These are phyloP conservation scores for Chloroclysta siterata DNA, from an alignment of 2,888 invertebrate species.

Conservation along the genomic window DNA sequence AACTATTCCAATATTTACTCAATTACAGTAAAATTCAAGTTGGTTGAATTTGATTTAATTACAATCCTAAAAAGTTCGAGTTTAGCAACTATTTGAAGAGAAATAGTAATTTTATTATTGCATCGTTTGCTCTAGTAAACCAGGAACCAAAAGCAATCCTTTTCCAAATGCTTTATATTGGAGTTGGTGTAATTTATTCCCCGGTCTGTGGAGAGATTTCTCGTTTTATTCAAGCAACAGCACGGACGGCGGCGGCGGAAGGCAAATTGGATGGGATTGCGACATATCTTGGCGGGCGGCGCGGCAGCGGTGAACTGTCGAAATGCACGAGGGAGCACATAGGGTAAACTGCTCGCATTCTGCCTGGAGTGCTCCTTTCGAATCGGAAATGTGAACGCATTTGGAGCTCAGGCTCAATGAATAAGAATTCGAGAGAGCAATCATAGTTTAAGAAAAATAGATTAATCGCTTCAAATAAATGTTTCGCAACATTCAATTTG, in stretches of 20 bases:
- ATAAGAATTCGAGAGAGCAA: conserved; percentile 6
- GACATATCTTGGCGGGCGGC: conserved; percentile 75
- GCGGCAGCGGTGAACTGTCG: conserved; percentile 68
- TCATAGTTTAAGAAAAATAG: too few relatives aligned
- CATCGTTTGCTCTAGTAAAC: conserved; percentile 20
- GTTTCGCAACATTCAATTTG: too few relatives aligned
- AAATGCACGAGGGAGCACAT: conserved; percentile 71
- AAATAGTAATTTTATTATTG: conserved; percentile 22
- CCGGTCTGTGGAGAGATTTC: conserved; percentile 72
- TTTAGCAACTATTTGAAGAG: conserved; percentile 2
- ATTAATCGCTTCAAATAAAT: too few relatives aligned
- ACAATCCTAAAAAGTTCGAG: background rate
- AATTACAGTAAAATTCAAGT: background rate
- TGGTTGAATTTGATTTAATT: background rate
- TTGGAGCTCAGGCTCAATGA: conserved; percentile 53
- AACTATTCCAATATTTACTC: background rate
- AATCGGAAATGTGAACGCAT: conserved; percentile 65
- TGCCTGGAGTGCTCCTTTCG: conserved; percentile 63
- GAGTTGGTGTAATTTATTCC: conserved; percentile 73
- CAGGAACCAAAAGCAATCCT: conserved; percentile 25
- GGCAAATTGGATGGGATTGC: conserved; percentile 82
- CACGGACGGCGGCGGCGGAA: conserved; percentile 65
- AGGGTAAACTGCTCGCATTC: conserved; percentile 74
- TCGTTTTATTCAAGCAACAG: conserved; percentile 77
- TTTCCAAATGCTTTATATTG: conserved; percentile 57